These are phyloP conservation scores for Excalfactoria chinensis DNA, from an alignment of 2,113 vertebrate species.

Conservation along the genomic window DNA sequence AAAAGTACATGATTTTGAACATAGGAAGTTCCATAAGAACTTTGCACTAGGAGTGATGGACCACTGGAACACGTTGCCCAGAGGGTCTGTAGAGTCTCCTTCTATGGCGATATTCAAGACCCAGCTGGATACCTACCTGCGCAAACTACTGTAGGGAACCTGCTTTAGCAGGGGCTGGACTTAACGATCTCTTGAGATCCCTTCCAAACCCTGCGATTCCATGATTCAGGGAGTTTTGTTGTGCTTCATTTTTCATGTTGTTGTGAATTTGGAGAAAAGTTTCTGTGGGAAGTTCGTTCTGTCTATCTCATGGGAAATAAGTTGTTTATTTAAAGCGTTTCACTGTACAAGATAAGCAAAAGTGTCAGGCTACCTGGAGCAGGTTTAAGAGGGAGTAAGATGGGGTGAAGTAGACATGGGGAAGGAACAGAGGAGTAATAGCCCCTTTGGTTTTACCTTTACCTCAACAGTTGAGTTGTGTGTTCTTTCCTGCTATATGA, in stretches of 20 bases:
- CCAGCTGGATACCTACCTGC: too few relatives aligned
- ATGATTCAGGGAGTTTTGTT: background rate
- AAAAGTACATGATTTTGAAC: background rate
- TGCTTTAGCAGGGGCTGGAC: too few relatives aligned
- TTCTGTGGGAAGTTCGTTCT: background rate
- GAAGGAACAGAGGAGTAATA: background rate
- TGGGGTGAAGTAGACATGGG: background rate
- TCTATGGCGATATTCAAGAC: too few relatives aligned
- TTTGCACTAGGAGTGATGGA: too few relatives aligned
- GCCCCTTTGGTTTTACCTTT: background rate
- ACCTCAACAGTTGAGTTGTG: rapidly evolving
- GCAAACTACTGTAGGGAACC: too few relatives aligned
- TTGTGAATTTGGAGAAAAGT: background rate
- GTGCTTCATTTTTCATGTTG: background rate
- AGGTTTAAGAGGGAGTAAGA: background rate
- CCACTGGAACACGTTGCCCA: too few relatives aligned
- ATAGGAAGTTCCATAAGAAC: too few relatives aligned
- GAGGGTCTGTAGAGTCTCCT: too few relatives aligned
- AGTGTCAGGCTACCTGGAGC: background rate
- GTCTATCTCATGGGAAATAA: background rate
- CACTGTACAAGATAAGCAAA: background rate
- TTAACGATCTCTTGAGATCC: too few relatives aligned
- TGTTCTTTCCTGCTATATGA: background rate
- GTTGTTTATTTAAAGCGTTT: background rate
- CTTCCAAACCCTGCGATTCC: too few relatives aligned